Evolutionary conservation across 2,797 vertebrate genomes (phyloP).

Genomic region (Monodelphis domestica): DNA sequence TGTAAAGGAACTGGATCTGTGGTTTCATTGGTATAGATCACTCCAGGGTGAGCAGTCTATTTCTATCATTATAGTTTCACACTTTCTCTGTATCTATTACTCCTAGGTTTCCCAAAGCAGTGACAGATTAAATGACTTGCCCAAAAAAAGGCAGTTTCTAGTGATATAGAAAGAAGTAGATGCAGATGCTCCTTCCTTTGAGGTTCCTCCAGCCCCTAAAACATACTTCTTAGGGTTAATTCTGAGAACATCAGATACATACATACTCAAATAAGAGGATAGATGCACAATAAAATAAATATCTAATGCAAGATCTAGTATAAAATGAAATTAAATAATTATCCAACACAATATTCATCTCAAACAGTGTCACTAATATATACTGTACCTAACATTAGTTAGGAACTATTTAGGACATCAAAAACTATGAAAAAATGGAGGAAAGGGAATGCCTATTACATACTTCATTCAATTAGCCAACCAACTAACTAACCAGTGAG

Average conservation of each 20-base stretch:
- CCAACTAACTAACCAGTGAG: no score
- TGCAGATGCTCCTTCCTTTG: no score
- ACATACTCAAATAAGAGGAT: not conserved
- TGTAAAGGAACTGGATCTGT: not conserved
- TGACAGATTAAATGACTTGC: not conserved
- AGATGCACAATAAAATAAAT: conserved; percentile 9
- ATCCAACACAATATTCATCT: not conserved
- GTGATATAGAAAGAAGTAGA: not conserved
- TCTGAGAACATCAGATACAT: not conserved
- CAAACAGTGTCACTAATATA: not conserved
- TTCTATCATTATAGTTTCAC: not conserved
- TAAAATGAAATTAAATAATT: not conserved
- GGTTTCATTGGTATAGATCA: not conserved
- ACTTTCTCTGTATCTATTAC: not conserved
- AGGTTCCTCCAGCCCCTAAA: not conserved
- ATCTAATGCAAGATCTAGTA: not conserved
- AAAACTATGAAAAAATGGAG: not conserved
- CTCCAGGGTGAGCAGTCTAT: not conserved
- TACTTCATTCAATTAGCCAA: not conserved
- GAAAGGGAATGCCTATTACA: not conserved
- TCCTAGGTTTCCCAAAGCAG: not conserved
- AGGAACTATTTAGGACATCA: not conserved
- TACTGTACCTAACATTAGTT: not conserved
- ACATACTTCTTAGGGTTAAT: not conserved
- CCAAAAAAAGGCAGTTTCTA: not conserved